phyloP scores from a whole-genome alignment of 2,113 vertebrate species.

The Otolemur garnettii region DNA sequence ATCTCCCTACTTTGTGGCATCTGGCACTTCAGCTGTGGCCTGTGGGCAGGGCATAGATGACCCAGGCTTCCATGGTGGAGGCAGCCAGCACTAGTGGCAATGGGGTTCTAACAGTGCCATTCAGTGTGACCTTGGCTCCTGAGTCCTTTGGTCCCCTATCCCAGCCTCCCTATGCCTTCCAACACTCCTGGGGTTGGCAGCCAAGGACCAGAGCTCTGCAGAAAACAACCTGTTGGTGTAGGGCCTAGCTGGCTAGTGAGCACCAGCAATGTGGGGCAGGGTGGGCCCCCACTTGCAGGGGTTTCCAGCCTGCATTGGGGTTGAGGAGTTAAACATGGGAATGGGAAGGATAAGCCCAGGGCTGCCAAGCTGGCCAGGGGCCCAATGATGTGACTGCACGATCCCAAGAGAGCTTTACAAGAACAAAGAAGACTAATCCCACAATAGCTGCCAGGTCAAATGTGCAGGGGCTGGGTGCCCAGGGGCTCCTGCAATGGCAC shows the following conservation, averaged over 20 bases:
- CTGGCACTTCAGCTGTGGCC: not conserved
- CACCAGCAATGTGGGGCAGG: fast-evolving
- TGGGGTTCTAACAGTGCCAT: fast-evolving
- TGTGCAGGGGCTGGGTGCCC: too few relatives aligned
- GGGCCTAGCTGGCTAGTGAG: not conserved
- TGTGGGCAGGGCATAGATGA: not conserved
- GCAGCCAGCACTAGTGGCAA: not conserved
- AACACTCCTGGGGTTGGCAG: not conserved
- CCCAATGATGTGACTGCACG: not conserved
- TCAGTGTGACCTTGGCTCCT: not conserved
- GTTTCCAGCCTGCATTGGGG: not conserved
- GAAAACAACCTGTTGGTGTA: not conserved
- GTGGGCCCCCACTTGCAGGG: too few relatives aligned
- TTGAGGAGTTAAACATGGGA: not conserved
- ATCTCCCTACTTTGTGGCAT: not conserved
- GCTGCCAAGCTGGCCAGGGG: too few relatives aligned
- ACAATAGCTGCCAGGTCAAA: not conserved
- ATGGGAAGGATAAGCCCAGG: not conserved
- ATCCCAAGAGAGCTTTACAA: not conserved
- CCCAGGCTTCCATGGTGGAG: not conserved
- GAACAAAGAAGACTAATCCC: not conserved
- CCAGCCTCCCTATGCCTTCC: not conserved
- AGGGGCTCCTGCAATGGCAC: not conserved
- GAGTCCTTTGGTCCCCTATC: not conserved
- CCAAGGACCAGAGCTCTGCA: not conserved